Base-by-base conservation (phyloP, 2,797 vertebrate species). In the Acanthopagrus latus region DNA sequence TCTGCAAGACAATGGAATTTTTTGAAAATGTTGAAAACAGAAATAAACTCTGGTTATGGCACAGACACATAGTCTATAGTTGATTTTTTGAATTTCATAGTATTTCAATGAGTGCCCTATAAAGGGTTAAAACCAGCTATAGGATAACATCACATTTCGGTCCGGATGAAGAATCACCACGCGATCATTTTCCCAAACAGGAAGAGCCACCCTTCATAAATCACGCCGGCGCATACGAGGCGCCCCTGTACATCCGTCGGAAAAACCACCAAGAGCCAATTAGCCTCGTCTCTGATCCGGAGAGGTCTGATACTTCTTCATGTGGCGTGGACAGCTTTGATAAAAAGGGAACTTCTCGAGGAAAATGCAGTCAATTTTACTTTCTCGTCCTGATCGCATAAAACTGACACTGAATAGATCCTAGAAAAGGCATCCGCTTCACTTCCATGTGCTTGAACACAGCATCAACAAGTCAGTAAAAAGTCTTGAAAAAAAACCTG, bases 251-350 rank as follows among this genome's bases (percentile, higher is more conserved):
- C 74, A 44, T 71, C 76, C 84, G 83, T 72, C 13, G 50, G 7
- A 84, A 84, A 89, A 83, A 62, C 51, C 63, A 62, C 78, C 59
- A 59, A 86, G 74, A 87, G 74, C 66, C 90, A 88, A 84, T 93
- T 91, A 87, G 71, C 72, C 71, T 83, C 1, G 8, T 78, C 78
- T 81, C 58, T 86, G 71, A 88, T 88, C 72, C 41, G 55, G 50
- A 9, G 62, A 66, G 66, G 65, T 69, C 59, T 77, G 58, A 83
- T 82, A 64, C 25, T 86, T 88, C 60, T 71, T 78, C 55, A 67
- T 81, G 69, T 29, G 46, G 33, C 74, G 60, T 60, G 20, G 60
- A 84, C 73, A 57, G 65, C 66, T 83, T 67, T 21, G 72, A 81
- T 80, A 54, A 82, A 76, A 38, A 89, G 81, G 44, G 20, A 83